Evolutionary conservation across 2,888 invertebrate genomes (phyloP).

Genomic region (Melangyna quadrimaculata): DNA sequence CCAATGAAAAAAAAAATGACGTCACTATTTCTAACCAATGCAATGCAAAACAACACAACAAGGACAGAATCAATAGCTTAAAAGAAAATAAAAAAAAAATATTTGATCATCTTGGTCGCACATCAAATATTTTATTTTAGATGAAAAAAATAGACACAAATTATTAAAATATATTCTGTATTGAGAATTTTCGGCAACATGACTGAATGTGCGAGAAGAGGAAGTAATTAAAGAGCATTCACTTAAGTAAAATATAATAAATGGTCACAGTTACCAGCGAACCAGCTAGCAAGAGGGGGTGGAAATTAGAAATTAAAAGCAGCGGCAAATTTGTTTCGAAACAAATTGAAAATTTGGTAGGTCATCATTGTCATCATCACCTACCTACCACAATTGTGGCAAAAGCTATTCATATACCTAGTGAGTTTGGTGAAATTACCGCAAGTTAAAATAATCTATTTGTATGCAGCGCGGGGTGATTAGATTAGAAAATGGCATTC

Average conservation of each 20-base stretch:
- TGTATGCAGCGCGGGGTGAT: constrained; percentile 16
- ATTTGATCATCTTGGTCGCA: constrained; percentile 3
- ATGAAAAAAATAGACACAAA: not conserved
- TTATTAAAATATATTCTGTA: constrained; percentile 35
- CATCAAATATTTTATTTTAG: constrained; percentile 11
- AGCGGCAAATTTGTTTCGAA: not conserved
- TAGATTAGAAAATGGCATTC: constrained; percentile 27
- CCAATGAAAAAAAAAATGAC: constrained; percentile 1
- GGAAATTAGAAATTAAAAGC: not conserved
- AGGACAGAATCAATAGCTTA: not conserved
- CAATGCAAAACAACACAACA: not conserved
- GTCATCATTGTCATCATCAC: constrained; percentile 7
- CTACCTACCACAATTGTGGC: not conserved
- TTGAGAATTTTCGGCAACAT: constrained; percentile 20
- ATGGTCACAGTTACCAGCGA: not conserved
- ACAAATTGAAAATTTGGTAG: not conserved
- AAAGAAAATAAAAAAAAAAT: constrained; percentile 6
- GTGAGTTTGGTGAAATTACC: constrained; percentile 13
- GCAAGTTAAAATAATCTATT: constrained; percentile 9
- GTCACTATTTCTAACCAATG: constrained; percentile 5
- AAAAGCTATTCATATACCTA: not conserved
- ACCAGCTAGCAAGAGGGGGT: not conserved
- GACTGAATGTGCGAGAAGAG: constrained; percentile 19
- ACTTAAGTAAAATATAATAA: constrained; percentile 13
- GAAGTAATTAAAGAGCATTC: constrained; percentile 54